phyloP scores from a whole-genome alignment of 1,140 invertebrate species.

The Drosophila bocki region DNA sequence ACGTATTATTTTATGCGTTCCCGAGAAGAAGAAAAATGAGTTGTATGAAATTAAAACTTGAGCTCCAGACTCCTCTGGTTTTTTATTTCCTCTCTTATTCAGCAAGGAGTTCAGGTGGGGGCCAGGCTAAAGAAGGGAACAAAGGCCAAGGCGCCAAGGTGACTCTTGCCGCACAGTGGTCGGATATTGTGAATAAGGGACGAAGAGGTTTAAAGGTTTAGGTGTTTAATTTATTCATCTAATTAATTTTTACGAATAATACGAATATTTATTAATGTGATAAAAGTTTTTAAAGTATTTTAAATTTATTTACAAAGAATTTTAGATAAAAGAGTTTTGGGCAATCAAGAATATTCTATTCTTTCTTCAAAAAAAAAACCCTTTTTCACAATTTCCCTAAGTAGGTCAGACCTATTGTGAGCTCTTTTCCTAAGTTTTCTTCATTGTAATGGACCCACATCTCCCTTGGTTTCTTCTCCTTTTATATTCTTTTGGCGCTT shows the following conservation, averaged over 20 bases:
- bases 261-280: too few species aligned
- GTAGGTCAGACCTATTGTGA: conserved; percentile 8
- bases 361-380: not conserved
- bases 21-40: conserved; percentile 15
- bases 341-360: not conserved
- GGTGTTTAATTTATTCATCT: not conserved
- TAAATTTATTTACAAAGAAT: not conserved
- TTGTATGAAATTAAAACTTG: conserved; percentile 37
- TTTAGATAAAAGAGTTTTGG: not conserved
- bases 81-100: conserved; percentile 8
- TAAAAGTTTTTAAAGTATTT: not conserved
- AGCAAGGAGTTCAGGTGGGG: conserved; percentile 2
- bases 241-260: not conserved
- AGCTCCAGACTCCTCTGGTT: not conserved
- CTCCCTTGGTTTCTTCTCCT: not conserved
- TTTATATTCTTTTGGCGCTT: not conserved
- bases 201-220: not conserved
- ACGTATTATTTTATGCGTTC: conserved; percentile 63
- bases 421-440: not conserved
- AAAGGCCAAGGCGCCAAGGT: conserved; percentile 32
- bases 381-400: not conserved
- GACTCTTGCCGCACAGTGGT: conserved; percentile 12
- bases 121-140: conserved; percentile 3
- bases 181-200: not conserved
- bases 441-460: not conserved